A percentile compares a stretch with the other conserved stretches of the same genome.
Evolutionary conservation across 1,140 invertebrate species (phyloP).

Genomic region (Mamestra configurata): DNA sequence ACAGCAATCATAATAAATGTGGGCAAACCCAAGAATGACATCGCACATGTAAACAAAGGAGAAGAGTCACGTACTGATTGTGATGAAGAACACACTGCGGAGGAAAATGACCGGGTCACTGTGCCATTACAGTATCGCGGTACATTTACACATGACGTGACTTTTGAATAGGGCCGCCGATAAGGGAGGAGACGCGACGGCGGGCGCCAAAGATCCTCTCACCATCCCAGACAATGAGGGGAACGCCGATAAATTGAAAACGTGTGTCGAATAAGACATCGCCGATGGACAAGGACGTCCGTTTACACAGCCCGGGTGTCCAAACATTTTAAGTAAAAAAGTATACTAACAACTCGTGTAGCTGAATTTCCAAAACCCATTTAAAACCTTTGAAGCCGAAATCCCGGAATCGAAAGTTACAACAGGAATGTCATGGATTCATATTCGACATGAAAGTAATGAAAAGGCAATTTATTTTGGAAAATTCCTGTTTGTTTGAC

Average conservation of each 20-base stretch:
- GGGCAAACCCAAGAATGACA: not conserved
- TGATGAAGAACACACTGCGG: conserved; percentile 34
- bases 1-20: not conserved
- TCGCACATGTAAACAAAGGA: conserved; percentile 5
- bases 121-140: conserved; percentile 45
- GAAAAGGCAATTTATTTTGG: not conserved
- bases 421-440: not conserved
- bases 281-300: conserved; percentile 44
- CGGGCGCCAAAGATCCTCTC: conserved; percentile 65
- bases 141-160: conserved; percentile 57
- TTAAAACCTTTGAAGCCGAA: not conserved
- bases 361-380: not conserved
- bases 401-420: not conserved
- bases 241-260: conserved; percentile 75
- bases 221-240: conserved; percentile 61
- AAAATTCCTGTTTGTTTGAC: too few species aligned
- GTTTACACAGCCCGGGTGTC: conserved; percentile 46
- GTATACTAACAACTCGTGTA: conserved; percentile 44
- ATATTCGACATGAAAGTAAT: not conserved
- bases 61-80: conserved; percentile 17
- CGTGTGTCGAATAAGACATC: conserved; percentile 74
- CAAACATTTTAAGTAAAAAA: conserved; percentile 56
- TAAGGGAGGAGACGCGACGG: conserved; percentile 60
- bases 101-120: conserved; percentile 56
- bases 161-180: conserved; percentile 60